Evolutionary conservation across 2,113 vertebrate genomes (phyloP).

Genomic region (Heloderma charlesbogerti): DNA sequence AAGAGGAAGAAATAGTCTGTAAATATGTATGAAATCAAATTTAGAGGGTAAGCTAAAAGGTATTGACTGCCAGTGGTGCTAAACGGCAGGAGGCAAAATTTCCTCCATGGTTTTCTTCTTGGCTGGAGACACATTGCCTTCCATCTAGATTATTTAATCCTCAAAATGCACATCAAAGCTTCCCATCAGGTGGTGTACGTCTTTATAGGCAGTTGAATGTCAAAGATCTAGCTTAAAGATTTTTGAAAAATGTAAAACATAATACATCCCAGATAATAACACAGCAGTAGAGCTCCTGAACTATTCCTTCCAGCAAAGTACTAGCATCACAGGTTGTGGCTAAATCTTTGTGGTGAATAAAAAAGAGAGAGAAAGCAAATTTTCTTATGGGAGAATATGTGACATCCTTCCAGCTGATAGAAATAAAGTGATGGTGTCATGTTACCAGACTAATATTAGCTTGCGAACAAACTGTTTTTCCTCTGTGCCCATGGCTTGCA

Average conservation of each 20-base stretch:
- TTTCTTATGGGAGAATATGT: conserved; percentile 55
- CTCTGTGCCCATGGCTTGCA: conserved; percentile 68
- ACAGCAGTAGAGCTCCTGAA: conserved; percentile 82
- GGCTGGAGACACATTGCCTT: conserved; percentile 89
- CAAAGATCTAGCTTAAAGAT: conserved; percentile 92
- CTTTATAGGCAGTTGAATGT: conserved; percentile 90
- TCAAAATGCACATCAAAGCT: conserved; percentile 96
- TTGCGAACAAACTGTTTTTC: conserved; percentile 70
- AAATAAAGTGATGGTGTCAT: conserved; percentile 62
- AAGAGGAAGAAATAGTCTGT: conserved; percentile 85
- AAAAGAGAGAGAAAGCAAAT: conserved; percentile 51
- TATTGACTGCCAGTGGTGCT: conserved; percentile 84
- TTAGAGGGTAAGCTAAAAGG: conserved; percentile 87
- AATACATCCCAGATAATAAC: conserved; percentile 93
- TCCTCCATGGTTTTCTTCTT: conserved; percentile 88
- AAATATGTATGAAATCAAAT: conserved; percentile 88
- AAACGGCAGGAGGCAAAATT: conserved; percentile 91
- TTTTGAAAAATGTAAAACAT: conserved; percentile 91
- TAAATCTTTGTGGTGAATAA: conserved; percentile 74
- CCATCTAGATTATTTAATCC: conserved; percentile 97
- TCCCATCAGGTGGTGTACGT: conserved; percentile 89
- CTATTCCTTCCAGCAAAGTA: conserved; percentile 79
- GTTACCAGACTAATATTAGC: conserved; percentile 71
- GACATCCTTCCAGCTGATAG: conserved; percentile 68
- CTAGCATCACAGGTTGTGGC: conserved; percentile 67